These are phyloP conservation scores for Poecile atricapillus DNA, from an alignment of 2,113 vertebrate genomes.

Conservation along the genomic window DNA sequence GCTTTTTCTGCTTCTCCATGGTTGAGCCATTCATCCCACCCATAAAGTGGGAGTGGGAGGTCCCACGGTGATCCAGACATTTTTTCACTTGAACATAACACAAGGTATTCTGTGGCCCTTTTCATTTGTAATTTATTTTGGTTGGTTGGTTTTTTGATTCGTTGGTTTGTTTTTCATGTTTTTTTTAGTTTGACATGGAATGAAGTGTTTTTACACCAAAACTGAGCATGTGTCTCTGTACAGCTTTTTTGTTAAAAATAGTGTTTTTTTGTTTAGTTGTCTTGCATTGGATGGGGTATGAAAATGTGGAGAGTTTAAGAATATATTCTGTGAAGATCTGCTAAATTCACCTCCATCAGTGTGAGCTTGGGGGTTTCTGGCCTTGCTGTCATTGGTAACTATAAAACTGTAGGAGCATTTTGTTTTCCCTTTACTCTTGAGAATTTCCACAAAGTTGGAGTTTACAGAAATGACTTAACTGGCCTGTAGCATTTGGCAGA, in stretches of 20 bases:
- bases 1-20: background rate
- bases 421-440: background rate
- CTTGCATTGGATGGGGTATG: background rate
- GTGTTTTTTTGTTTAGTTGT: background rate
- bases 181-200: background rate
- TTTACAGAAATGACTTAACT: background rate
- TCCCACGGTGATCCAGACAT: rapidly evolving
- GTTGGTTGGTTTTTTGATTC: background rate
- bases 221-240: background rate
- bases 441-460: background rate
- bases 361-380: background rate
- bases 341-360: background rate
- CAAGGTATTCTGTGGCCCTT: background rate
- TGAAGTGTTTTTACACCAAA: background rate
- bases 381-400: background rate
- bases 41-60: background rate
- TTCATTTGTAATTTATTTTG: background rate
- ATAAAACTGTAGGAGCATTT: background rate
- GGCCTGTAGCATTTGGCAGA: background rate
- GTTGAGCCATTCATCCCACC: background rate
- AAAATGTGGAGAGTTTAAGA: background rate
- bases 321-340: background rate
- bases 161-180: rapidly evolving
- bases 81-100: background rate
- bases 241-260: background rate